Evolutionary conservation across 2,797 vertebrate genomes (phyloP), one percentile per base, ranked within the genome.

Genomic region (Todus mexicanus): DNA sequence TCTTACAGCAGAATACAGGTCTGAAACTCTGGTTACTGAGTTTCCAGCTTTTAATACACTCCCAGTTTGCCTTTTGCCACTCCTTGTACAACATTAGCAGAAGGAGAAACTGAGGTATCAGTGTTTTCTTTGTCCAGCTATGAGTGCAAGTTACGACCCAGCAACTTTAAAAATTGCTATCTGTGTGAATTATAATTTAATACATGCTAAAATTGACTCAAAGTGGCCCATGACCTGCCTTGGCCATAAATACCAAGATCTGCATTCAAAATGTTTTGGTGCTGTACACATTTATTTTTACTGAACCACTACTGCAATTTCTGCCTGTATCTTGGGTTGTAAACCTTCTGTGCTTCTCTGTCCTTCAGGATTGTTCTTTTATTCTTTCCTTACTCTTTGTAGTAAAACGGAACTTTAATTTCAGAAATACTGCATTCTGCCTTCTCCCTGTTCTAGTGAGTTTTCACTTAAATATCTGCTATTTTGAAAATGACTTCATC

Each of bases 151-250:
- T 95, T 94, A 73, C 53, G 69, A 89, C 81, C 75, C 51, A 60
- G 38, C 74, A 87, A 79, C 37, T 87, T 95, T 92, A 84, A 95
- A 94, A 97, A 96, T 33, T 93, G 85, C 71, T 77, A 89, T 90
- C 92, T 95, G 47, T 40, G n/a, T 78, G 69, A 92, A 96, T 96
- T 94, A 91, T 78, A 79, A 94, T 96, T 94, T 96, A 96, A 96
- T 94, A 91, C 86, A 93, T 87, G 74, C 90, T 92, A 84, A 90
- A 85, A 93, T 20, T 80, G 91, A 93, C 93, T 87, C 78, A 68
- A 89, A 73, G 66, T 61, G 89, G 76, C 77, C 85, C 70, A 73
- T 76, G 53, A 94, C 70, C 50, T 42, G 12, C 64, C 86, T 87
- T 68, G 51, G 70, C 65, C 13, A 10, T 69, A 70, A 96, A 97